Evolutionary conservation across 2,797 vertebrate species (phyloP), one percentile per base, ranked within the genome.

Genomic region (Gobio occitaniae): DNA sequence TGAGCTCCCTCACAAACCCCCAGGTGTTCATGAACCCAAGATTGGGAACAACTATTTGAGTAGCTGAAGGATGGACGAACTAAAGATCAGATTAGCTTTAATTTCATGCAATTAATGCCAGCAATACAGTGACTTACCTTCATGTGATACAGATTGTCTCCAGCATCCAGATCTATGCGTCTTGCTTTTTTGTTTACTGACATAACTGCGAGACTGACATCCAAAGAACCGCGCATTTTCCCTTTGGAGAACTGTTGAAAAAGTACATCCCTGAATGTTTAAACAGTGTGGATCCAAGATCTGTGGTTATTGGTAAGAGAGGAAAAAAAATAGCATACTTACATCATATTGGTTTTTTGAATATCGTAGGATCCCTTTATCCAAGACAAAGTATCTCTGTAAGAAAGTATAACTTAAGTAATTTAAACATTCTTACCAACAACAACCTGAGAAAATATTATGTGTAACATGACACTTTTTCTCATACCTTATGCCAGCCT

Each of bases 401-500:
- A 92, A 80, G n/a, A 83, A 21, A 44, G 32, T 6, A 61, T 9
- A 70, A 21, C 47, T 82, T 63, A 15, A 61, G 74, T 21, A 21
- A 38, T 21, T 17, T 16, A 1, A 21, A 74, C 0, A 65, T 38
- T 13, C 21, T 36, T 38, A 32, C 12, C 41, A 36, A 50, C 19
- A 75, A 25, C 32, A 41, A 38, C 19, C 21, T 1, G 7, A 0
- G 0, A 10, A 36, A 38, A 8, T 3, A 19, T 41, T 32, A 19
- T 0, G 21, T 38, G 2, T 5, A 69, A 68, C 41, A 75, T 3
- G 50, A 56, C 86, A 48, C n/a, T 66, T 32, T 50, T 63, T 50
- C 38, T 16, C 65, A 50, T 89, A 99, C 98, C 97, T 98, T 99
- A 95, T 98, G 98, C 97, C 97, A 99, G 50, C 97, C 97, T 91